These are phyloP conservation scores for Burhinus bistriatus DNA, from an alignment of 2,113 vertebrate genomes.

Conservation along the genomic window DNA sequence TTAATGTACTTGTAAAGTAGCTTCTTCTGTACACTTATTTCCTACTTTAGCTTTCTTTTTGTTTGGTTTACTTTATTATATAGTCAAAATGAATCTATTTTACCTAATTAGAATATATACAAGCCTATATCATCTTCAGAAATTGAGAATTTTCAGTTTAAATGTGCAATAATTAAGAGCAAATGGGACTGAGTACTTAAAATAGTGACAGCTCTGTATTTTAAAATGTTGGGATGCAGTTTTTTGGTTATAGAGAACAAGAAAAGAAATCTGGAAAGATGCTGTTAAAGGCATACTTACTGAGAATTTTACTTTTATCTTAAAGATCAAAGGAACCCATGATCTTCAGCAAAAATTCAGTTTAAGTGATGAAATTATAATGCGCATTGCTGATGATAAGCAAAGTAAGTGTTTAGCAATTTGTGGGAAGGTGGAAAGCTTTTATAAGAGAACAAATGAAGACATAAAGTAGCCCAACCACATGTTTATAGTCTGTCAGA, in stretches of 20 bases:
- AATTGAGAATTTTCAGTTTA: slow-evolving; percentile 1
- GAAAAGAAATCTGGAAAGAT: background rate
- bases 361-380: slow-evolving; percentile 27
- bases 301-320: slow-evolving; percentile 39
- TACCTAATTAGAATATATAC: slow-evolving; percentile 5
- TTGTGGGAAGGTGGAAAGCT: background rate
- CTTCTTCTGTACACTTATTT: background rate
- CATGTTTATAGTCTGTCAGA: background rate
- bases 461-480: background rate
- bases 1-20: background rate
- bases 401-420: slow-evolving; percentile 9
- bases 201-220: slow-evolving; percentile 8
- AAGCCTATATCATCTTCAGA: background rate
- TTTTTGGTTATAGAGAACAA: background rate
- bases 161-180: slow-evolving; percentile 27
- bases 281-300: background rate
- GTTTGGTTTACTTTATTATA: slow-evolving; percentile 5
- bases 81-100: slow-evolving; percentile 7
- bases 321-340: background rate
- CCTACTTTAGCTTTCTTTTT: background rate
- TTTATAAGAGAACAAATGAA: background rate
- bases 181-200: background rate
- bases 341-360: slow-evolving; percentile 23
- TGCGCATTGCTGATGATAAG: background rate
- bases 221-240: slow-evolving; percentile 2